Evolutionary conservation across 2,888 invertebrate species (phyloP), one percentile per base, ranked within the genome.

Genomic region (Diploptera punctata): DNA sequence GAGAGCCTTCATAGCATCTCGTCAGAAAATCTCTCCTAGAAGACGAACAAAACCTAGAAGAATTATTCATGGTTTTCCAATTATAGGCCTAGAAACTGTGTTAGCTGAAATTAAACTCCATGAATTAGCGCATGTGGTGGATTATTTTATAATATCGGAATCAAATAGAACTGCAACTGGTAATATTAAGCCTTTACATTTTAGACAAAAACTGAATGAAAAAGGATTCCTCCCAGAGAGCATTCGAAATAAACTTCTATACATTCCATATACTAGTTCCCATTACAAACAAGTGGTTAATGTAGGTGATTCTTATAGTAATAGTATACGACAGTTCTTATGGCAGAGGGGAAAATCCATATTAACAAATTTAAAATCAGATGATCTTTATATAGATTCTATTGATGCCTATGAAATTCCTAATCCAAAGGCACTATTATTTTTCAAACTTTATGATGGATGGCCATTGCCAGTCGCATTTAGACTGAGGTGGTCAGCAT

Each of bases 401-500:
- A 87, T 86, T 62, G 85, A 88, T 75, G 82, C 85, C 19, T 87
- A 88, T 78, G 88, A 89, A 76, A 85, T 91, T 73, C 86, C 89
- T 18, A 88, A 88, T 73, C 83, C 85, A 29, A 83, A 87, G 72
- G 87, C 90, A n/a, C 79, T 91, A 26, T 84, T 87, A 78, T 91
- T 89, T 82, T 83, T 91, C 44, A 91, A 90, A 81, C 84, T 88
- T 71, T 91, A 91, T 80, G 86, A 90, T 75, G 87, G 88, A 62
- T 89, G 87, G 85, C 87, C 88, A 0, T 86, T 88, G 78, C 88
- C 88, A 0, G 83, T 89, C 24, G 83, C 83, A 47, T 88, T 91
- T 77, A 84, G 90, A 54, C 80, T 89, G 47, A 84, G 88, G 75
- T 90, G 89, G 87, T 88, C 87, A 3, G 88, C 90, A 0, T 91